Conservation (phyloP, 2,113 vertebrate species). For the Mus pahari region DNA sequence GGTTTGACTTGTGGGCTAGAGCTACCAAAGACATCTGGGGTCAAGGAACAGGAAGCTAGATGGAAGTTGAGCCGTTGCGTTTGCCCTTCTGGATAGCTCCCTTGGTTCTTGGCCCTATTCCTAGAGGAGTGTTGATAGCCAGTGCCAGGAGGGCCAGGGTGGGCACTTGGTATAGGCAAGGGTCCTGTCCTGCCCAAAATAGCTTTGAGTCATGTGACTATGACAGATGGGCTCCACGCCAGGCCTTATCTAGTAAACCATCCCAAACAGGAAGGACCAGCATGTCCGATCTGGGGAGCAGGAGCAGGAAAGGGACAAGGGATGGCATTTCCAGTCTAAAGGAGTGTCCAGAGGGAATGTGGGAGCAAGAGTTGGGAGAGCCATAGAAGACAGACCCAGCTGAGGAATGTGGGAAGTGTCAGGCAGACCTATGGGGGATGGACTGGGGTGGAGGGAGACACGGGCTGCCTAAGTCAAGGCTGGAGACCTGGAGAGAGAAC, state of each 20-base stretch:
- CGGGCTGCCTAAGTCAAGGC: neutral
- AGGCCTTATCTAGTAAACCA: constrained; percentile 75
- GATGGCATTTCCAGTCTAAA: constrained; percentile 73
- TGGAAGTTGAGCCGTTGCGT: neutral
- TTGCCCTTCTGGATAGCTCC: neutral
- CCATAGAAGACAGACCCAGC: neutral
- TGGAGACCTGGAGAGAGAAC: constrained; percentile 25
- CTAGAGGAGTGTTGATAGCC: neutral
- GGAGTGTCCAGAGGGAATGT: constrained; percentile 72
- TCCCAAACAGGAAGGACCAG: constrained; percentile 79
- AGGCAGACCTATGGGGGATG: neutral
- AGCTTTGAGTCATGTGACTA: neutral
- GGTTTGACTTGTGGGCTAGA: neutral
- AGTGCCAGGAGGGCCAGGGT: neutral
- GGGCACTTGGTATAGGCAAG: neutral
- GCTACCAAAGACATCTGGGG: neutral
- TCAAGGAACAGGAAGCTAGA: constrained; percentile 35
- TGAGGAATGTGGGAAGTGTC: constrained; percentile 75
- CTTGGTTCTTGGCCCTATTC: neutral
- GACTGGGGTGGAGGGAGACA: neutral
- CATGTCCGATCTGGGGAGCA: constrained; percentile 72
- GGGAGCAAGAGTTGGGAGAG: constrained; percentile 21
- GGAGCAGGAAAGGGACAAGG: constrained; percentile 79
- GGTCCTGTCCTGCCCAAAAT: neutral
- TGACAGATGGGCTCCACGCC: constrained; percentile 45